Base-by-base conservation (phyloP, 2,797 vertebrate genomes). In the Onychomys arenicola region DNA sequence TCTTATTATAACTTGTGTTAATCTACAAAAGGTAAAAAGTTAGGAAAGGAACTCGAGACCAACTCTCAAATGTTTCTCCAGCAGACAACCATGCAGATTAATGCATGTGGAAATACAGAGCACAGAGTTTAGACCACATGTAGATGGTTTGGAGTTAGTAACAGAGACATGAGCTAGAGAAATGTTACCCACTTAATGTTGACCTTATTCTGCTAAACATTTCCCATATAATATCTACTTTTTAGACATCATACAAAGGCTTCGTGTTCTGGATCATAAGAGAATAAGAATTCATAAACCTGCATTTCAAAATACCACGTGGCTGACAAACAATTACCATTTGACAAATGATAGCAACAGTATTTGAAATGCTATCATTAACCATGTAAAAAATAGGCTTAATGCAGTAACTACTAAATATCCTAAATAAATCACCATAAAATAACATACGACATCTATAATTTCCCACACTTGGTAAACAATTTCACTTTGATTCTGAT, bases 351-450 rank as follows among this genome's bases (percentile, higher is more conserved):
- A 83, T 88, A 90, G 55, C n/a, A 75, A 94, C 6, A 43, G 27
- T 92, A 97, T 69, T 78, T 96, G 46, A 95, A 96, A 91, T 16
- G 65, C 34, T 90, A 1, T 69, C 6, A 94, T 63, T 95, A 83
- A 69, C 7, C 76, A 6, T 23, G 25, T n/a, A 40, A 14, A 87
- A 82, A 76, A 13, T 61, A 10, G 37, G 10, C 3, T 88, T 73
- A 63, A 78, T 71, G 21, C 2, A n/a, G 11, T 87, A 91, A 89
- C 17, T 81, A 9, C 43, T 71, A 75, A 49, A 80, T 80, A 82
- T 34, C 16, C n/a, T 85, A 92, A 90, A 93, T 92, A 96, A 69
- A 89, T 89, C 43, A 86, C 34, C n/a, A 49, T 76, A 65, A 95
- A 89, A 91, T 83, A 93, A 84, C 29, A 85, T 19, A 75, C 37